phyloP scores from a whole-genome alignment of 2,113 vertebrate genomes.

The Corythoichthys intestinalis region DNA sequence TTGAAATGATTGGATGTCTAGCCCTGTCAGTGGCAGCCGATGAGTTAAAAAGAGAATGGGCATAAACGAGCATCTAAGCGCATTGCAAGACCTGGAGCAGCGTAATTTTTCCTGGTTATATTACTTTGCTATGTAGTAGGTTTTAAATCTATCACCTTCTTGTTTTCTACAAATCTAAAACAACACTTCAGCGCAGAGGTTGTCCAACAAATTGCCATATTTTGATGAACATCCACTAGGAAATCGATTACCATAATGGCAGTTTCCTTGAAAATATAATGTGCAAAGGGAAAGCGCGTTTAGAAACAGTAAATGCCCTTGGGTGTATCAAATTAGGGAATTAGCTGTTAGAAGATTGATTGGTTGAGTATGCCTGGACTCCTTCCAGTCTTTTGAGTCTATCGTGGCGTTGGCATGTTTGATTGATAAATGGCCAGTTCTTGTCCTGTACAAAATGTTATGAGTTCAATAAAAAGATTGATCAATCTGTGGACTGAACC shows the following conservation, averaged over 20 bases:
- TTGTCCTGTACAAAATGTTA: conserved; percentile 14
- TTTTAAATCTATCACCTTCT: neutral
- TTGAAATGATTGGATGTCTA: too few relatives aligned
- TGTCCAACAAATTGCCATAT: conserved; percentile 4
- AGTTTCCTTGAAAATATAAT: neutral
- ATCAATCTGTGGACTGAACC: conserved; percentile 10
- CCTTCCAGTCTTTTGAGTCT: conserved; percentile 19
- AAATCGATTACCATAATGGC: conserved; percentile 25
- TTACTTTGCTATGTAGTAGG: neutral
- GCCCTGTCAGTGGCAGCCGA: too few relatives aligned
- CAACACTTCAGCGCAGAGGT: neutral
- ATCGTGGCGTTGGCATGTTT: conserved; percentile 23
- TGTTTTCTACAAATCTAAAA: neutral
- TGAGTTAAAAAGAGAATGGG: too few relatives aligned
- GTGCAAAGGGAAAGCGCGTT: neutral
- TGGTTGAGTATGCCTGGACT: conserved; percentile 10
- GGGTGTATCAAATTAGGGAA: conserved; percentile 20
- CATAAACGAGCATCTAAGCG: too few relatives aligned
- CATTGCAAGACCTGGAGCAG: neutral
- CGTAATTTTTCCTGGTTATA: neutral
- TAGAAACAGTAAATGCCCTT: conserved; percentile 31
- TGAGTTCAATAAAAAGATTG: conserved; percentile 20
- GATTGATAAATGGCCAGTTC: conserved; percentile 22
- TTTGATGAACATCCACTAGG: conserved; percentile 9
- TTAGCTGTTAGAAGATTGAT: conserved; percentile 25